These are phyloP conservation scores for Tetrax tetrax DNA, from an alignment of 2,113 vertebrate genomes.

Conservation along the genomic window DNA sequence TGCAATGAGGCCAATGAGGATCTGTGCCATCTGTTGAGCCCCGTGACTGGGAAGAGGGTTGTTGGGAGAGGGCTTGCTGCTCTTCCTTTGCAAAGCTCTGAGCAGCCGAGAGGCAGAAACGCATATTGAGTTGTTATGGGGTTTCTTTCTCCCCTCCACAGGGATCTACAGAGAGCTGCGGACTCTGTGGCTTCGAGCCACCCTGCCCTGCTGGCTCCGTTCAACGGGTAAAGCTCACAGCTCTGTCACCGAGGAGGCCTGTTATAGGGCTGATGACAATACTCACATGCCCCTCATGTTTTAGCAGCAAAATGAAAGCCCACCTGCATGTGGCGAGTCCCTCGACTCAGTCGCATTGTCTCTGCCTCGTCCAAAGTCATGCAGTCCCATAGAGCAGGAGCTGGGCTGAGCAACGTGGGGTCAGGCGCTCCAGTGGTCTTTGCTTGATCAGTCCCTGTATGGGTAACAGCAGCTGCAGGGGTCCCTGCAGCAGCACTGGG, in stretches of 20 bases:
- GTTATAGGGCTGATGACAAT: background rate
- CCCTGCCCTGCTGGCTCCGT: constrained; percentile 63
- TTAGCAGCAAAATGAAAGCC: background rate
- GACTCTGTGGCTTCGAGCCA: constrained; percentile 60
- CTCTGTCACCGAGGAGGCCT: background rate
- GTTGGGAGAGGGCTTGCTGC: background rate
- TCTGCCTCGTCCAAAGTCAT: background rate
- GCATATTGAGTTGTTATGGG: background rate
- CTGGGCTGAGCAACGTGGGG: background rate
- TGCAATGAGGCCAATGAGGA: background rate
- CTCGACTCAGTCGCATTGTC: background rate
- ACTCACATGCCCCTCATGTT: background rate
- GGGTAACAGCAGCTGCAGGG: background rate
- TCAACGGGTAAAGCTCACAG: constrained; percentile 69
- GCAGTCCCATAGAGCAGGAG: rapidly evolving
- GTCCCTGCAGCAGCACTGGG: background rate
- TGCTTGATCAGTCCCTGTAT: background rate
- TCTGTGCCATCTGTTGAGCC: background rate
- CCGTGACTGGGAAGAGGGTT: background rate
- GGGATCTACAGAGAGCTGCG: constrained; percentile 63
- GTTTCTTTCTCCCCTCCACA: constrained; percentile 21
- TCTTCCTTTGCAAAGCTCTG: background rate
- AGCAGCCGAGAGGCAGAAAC: background rate
- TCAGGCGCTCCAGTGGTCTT: background rate
- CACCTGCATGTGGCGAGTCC: background rate